These are phyloP conservation scores for Sapajus apella DNA, from an alignment of 2,113 vertebrate genomes.

Conservation along the genomic window DNA sequence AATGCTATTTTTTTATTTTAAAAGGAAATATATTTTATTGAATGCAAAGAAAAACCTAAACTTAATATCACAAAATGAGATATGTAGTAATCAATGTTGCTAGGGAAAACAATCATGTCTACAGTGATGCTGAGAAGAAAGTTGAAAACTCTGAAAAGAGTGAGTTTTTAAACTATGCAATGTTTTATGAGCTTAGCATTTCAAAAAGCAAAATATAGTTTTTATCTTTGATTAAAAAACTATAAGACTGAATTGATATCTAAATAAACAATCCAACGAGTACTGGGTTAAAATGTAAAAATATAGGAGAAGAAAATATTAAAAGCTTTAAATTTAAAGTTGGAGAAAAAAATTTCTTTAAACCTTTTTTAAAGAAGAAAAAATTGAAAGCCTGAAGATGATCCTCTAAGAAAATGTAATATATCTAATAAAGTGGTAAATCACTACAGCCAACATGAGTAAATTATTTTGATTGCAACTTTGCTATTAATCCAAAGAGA, in stretches of 20 bases:
- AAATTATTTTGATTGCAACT: neutral
- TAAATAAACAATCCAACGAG: neutral
- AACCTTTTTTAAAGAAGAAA: no score
- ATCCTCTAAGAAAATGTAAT: neutral
- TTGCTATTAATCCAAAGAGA: neutral
- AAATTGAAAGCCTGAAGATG: neutral
- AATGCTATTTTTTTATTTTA: neutral
- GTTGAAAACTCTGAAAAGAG: neutral
- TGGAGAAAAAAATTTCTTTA: no score
- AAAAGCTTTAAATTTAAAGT: no score
- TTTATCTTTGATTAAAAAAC: neutral
- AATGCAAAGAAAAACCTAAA: neutral
- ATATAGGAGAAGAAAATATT: neutral
- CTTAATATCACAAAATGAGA: neutral
- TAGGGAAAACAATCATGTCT: neutral
- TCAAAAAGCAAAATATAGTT: neutral
- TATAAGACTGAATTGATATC: neutral
- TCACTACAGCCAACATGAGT: neutral
- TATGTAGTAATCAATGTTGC: neutral
- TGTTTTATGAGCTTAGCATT: neutral
- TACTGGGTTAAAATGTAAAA: neutral
- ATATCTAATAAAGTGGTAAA: neutral
- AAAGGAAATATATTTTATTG: neutral
- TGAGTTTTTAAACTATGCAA: neutral
- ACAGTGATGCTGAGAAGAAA: neutral